These are phyloP conservation scores for Nomada flava DNA, from an alignment of 2,888 invertebrate species.

Conservation along the genomic window DNA sequence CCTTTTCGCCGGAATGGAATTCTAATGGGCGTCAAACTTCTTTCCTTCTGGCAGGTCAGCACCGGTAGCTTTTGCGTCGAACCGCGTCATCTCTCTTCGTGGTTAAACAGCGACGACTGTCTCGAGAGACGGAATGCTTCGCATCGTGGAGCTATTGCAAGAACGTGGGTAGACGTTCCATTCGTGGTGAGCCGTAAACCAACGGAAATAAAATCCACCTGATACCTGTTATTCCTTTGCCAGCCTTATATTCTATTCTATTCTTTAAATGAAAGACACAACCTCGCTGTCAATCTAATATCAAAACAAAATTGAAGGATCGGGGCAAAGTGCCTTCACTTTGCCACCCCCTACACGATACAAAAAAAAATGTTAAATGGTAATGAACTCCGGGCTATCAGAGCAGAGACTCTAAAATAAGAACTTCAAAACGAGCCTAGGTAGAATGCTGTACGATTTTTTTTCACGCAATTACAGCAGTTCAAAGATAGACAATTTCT, in stretches of 20 bases:
- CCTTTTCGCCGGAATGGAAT: slow-evolving; percentile 39
- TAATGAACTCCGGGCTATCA: no score
- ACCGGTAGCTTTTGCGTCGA: slow-evolving; percentile 29
- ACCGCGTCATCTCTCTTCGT: slow-evolving; percentile 21
- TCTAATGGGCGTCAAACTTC: slow-evolving; percentile 44
- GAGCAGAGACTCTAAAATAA: no score
- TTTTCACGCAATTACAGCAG: no score
- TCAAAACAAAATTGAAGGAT: no score
- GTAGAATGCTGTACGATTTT: no score
- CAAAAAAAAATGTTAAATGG: no score
- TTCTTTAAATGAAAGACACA: no score
- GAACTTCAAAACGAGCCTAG: no score
- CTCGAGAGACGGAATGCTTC: slow-evolving; percentile 38
- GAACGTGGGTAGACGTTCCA: slow-evolving; percentile 46
- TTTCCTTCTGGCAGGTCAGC: slow-evolving; percentile 35
- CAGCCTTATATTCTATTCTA: no score
- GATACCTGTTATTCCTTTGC: not conserved
- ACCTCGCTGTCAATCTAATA: no score
- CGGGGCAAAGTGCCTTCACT: no score
- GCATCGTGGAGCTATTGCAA: slow-evolving; percentile 47
- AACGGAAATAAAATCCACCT: slow-evolving; percentile 41
- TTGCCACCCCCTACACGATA: no score
- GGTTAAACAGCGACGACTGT: slow-evolving; percentile 34
- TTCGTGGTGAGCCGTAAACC: slow-evolving; percentile 39
- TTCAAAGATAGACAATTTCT: not conserved